phyloP scores from a whole-genome alignment of 2,888 invertebrate genomes.

The Iphiclides podalirius region DNA sequence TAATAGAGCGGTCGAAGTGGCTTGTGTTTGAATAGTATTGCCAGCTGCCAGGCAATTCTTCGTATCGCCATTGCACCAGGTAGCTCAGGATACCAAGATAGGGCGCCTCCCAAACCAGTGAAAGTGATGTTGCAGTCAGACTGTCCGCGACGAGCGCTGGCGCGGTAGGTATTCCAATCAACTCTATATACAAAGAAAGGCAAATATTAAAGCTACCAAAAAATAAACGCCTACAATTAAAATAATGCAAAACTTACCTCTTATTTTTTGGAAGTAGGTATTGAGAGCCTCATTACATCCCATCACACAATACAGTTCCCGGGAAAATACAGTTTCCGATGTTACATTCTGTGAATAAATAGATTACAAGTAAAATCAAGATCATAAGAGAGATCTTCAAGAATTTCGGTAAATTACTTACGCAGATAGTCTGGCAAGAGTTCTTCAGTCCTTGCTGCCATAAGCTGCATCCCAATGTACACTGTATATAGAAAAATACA shows the following conservation, averaged over 20 bases:
- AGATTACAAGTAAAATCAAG: no score
- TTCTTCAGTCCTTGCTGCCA: conserved; percentile 88
- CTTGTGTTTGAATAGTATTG: conserved; percentile 89
- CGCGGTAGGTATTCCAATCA: conserved; percentile 85
- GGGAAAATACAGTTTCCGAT: conserved; percentile 82
- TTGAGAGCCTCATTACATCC: conserved; percentile 91
- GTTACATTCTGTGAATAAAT: conserved; percentile 86
- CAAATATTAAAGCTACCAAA: no score
- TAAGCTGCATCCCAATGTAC: conserved; percentile 87
- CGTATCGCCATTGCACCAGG: conserved; percentile 88
- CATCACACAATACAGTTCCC: conserved; percentile 88
- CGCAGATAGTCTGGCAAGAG: conserved; percentile 90
- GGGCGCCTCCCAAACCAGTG: conserved; percentile 87
- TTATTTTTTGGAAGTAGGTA: conserved; percentile 85
- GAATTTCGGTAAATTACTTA: conserved; percentile 84
- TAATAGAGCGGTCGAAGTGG: conserved; percentile 83
- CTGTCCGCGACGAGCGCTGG: conserved; percentile 90
- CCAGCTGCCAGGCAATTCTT: conserved; percentile 86
- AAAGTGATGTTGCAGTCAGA: conserved; percentile 87
- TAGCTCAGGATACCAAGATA: conserved; percentile 78
- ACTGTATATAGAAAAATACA: conserved; percentile 79
- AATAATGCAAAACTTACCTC: conserved; percentile 69
- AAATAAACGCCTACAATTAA: no score
- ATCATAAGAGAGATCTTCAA: no score
- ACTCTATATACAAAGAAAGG: conserved; percentile 51